Conservation (phyloP, 2,797 vertebrate species). For the Artibeus lituratus region DNA sequence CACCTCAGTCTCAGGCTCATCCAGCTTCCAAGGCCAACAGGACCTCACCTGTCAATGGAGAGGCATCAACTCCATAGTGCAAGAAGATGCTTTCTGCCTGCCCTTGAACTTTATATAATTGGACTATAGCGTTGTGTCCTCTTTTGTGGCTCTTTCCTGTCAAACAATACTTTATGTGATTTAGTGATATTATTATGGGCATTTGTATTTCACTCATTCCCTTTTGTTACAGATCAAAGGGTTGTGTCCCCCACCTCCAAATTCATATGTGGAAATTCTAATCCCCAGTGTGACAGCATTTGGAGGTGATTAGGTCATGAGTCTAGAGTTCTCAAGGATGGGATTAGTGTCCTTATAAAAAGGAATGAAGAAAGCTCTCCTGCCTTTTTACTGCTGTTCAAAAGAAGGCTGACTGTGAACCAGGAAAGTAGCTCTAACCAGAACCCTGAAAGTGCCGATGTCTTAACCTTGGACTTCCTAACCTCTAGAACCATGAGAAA, state of each 20-base stretch:
- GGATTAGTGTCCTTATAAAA: neutral
- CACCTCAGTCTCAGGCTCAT: no score
- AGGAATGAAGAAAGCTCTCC: neutral
- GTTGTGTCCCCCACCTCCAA: neutral
- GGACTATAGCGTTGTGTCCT: neutral
- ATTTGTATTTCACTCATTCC: neutral
- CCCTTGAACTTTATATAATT: neutral
- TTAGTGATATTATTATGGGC: rapidly evolving
- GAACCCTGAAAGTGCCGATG: no score
- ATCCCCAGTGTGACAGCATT: neutral
- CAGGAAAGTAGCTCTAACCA: neutral
- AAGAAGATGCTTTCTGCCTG: neutral
- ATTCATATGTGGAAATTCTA: neutral
- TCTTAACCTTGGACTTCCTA: neutral
- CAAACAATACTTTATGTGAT: neutral
- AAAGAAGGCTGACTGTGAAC: neutral
- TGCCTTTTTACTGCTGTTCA: no score
- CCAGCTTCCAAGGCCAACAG: neutral
- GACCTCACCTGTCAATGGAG: neutral
- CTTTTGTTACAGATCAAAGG: neutral
- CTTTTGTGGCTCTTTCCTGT: no score
- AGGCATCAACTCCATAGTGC: neutral
- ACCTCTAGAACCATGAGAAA: neutral
- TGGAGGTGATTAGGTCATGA: neutral
- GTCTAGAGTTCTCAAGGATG: neutral